Conservation (phyloP, 2,797 vertebrate species). For the Rachycentron canadum region DNA sequence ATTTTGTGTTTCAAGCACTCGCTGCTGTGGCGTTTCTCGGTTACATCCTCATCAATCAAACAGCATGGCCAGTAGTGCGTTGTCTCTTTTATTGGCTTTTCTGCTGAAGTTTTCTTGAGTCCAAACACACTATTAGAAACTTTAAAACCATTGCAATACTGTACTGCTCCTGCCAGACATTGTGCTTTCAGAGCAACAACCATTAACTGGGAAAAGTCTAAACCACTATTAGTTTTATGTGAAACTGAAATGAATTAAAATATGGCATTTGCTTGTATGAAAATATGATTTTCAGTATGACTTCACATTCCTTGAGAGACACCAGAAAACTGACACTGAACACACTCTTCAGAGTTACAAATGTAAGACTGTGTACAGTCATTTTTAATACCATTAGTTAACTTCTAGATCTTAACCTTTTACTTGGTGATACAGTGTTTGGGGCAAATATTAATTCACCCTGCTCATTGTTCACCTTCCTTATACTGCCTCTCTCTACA, state of each 20-base stretch:
- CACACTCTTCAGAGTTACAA: neutral
- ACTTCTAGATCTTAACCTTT: neutral
- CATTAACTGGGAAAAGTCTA: no score
- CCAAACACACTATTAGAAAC: slow-evolving; percentile 15
- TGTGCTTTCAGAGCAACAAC: neutral
- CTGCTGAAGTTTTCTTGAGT: neutral
- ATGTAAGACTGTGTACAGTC: no score
- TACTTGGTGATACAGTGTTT: no score
- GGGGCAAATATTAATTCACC: no score
- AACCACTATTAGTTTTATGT: neutral
- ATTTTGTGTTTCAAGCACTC: neutral
- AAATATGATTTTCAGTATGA: no score
- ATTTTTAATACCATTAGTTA: neutral
- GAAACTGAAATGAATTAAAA: neutral
- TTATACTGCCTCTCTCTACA: no score
- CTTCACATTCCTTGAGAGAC: neutral
- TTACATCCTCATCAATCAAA: slow-evolving; percentile 34
- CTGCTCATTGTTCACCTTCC: no score
- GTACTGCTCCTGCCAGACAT: neutral
- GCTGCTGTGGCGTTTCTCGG: slow-evolving; percentile 3
- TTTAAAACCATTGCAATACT: neutral
- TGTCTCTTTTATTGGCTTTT: slow-evolving; percentile 28
- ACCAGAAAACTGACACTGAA: neutral
- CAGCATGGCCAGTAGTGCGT: neutral
- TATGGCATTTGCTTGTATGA: neutral